phyloP scores from a whole-genome alignment of 2,888 invertebrate genomes.

The Eilema depressum region DNA sequence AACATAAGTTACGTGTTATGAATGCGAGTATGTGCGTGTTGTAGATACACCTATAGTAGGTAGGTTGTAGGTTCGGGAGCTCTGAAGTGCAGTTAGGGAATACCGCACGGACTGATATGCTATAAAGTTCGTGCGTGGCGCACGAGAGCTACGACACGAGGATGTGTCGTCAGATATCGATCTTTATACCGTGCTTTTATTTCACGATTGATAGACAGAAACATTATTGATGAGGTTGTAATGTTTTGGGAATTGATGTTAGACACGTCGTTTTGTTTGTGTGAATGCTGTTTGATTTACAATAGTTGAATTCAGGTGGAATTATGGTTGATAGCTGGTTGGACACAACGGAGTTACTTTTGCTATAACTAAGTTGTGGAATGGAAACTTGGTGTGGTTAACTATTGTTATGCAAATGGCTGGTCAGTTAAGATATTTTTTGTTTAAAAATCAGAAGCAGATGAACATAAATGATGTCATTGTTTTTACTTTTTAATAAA shows the following conservation, averaged over 20 bases:
- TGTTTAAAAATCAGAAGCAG: not conserved
- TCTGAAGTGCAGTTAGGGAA: constrained; percentile 87
- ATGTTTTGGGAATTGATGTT: constrained; percentile 21
- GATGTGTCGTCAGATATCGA: constrained; percentile 53
- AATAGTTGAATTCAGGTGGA: not conserved
- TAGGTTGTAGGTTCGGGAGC: constrained; percentile 63
- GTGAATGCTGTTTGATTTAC: not conserved
- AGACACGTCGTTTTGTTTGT: constrained; percentile 4
- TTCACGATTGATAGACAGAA: constrained; percentile 23
- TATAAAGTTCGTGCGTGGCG: constrained; percentile 74
- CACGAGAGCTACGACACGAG: constrained; percentile 47
- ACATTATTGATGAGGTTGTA: constrained; percentile 37
- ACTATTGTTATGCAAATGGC: not conserved
- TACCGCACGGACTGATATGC: constrained; percentile 85
- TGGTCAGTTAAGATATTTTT: not conserved
- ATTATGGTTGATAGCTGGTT: not conserved
- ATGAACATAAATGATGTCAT: not conserved
- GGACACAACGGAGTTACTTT: not conserved
- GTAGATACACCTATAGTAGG: constrained; percentile 38
- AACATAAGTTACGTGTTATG: constrained; percentile 75
- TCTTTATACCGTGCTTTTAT: constrained; percentile 44
- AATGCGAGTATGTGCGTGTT: constrained; percentile 62
- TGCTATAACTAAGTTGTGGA: not conserved
- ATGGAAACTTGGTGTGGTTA: no score
- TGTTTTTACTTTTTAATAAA: not conserved